These are phyloP conservation scores for Melozone crissalis DNA, from an alignment of 2,113 vertebrate species.

Conservation along the genomic window DNA sequence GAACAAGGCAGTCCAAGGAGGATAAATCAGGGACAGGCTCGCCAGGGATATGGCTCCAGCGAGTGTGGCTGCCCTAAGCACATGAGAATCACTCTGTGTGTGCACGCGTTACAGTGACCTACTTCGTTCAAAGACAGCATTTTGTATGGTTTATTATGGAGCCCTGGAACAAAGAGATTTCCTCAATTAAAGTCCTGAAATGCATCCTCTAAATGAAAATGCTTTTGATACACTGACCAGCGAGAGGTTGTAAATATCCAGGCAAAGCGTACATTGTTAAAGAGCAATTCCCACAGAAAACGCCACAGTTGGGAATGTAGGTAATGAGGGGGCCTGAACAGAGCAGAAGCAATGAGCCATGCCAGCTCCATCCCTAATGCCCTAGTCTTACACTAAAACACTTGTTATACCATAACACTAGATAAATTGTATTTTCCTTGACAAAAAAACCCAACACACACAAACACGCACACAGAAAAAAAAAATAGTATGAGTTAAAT, in stretches of 20 bases:
- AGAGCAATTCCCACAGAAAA: slow-evolving; percentile 54
- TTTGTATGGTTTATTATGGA: slow-evolving; percentile 44
- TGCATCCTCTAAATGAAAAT: slow-evolving; percentile 56
- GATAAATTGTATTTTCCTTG: background rate
- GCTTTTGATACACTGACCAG: slow-evolving; percentile 43
- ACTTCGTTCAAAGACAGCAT: slow-evolving; percentile 43
- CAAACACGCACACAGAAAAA: background rate
- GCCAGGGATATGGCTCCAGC: slow-evolving; percentile 55
- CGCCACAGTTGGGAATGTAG: background rate
- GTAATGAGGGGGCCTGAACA: slow-evolving; percentile 11
- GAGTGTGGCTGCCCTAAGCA: background rate
- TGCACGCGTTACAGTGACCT: slow-evolving; percentile 30
- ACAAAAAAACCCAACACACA: background rate
- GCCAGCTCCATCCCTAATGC: background rate
- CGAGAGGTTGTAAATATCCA: slow-evolving; percentile 16
- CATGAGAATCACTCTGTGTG: background rate
- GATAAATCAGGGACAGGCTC: slow-evolving; percentile 55
- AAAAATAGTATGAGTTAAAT: background rate
- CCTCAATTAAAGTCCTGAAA: slow-evolving; percentile 65
- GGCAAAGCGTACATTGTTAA: slow-evolving; percentile 36
- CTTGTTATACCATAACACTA: background rate
- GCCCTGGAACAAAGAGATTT: slow-evolving; percentile 47
- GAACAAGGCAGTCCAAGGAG: slow-evolving; percentile 45
- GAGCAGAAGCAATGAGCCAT: background rate
- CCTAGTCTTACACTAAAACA: background rate